A percentile compares a stretch with the other conserved stretches of the same genome.
phyloP scores from a whole-genome alignment of 2,797 vertebrate genomes.

The Nothura maculosa region DNA sequence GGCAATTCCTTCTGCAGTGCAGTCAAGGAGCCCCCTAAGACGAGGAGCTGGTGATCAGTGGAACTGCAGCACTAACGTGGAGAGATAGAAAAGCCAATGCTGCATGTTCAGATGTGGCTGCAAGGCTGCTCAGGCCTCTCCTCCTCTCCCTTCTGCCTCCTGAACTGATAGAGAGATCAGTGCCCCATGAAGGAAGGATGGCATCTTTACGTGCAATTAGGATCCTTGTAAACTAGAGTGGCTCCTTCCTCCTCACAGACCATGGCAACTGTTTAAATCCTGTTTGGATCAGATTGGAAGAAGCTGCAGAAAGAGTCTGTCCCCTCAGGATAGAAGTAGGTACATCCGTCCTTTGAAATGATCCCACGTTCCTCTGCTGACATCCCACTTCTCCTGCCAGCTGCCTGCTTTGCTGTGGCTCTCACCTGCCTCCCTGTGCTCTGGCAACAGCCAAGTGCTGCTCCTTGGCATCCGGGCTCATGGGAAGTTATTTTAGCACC shows the following conservation, averaged over 20 bases:
- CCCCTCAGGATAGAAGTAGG: neutral
- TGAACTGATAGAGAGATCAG: neutral
- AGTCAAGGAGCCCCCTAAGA: neutral
- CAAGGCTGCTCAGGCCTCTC: neutral
- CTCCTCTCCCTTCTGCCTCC: neutral
- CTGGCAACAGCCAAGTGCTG: neutral
- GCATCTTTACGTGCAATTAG: neutral
- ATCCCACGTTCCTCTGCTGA: neutral
- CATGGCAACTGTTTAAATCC: neutral
- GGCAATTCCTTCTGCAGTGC: neutral
- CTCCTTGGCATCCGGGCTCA: neutral
- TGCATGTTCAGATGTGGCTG: neutral
- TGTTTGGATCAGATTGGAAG: neutral
- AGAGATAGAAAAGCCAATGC: neutral
- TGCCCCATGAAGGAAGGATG: neutral
- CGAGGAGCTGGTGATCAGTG: neutral
- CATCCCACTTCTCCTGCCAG: neutral
- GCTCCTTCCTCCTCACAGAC: neutral
- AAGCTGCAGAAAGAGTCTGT: neutral
- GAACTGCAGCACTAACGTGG: neutral
- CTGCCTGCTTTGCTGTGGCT: neutral
- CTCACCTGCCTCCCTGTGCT: neutral
- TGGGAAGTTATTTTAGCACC: neutral
- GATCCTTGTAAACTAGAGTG: neutral
- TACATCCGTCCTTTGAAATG: neutral